Base-by-base conservation (phyloP, 2,113 vertebrate species). In the Oreochromis aureus region DNA sequence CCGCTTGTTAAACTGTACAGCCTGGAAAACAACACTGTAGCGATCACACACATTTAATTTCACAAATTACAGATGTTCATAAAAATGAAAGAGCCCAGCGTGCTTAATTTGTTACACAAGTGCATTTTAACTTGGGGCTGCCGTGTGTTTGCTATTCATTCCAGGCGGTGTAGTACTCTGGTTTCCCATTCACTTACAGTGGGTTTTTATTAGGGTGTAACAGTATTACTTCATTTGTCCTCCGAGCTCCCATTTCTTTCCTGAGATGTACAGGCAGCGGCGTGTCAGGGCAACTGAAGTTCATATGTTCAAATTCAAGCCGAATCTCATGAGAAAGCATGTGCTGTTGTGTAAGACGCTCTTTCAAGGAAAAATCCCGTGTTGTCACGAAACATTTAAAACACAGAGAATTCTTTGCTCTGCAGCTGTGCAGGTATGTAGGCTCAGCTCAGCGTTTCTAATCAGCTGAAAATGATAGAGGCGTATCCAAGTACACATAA, bases 131-230 rank as follows among this genome's bases (percentile, higher is more conserved):
- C 54, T 79, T 44, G 39, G 24, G n/a, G 19, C 82, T 80, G 44
- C 82, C 79, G 71, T 91, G 76, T 92, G 86, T 89, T 91, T 90
- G 86, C 86, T 80, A 73, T 91, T 85, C 83, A 85, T 78, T 76
- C 76, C 82, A 69, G 48, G 63, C 71, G 66, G 80, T 73, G 61
- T 84, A 82, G 69, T 85, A 71, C 87, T 86, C 82, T 89, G 91
- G 89, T 93, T 91, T 86, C 84, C 82, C 80, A 82, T 87, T 89
- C 53, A 63, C 51, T 85, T 24, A 88, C 85, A 76, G 82, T 51
- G 13, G 93, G 91, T 91, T 93, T 92, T 92, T 86, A 82, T 91
- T 46, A 91, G 95, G 95, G 95, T 91, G 94, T 94, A 94, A 94
- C 94, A 83, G 82, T 66, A 92, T 95, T 92, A 94, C 93, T 89